Conservation (phyloP, 2,888 invertebrate species). For the Nesidiocoris tenuis region DNA sequence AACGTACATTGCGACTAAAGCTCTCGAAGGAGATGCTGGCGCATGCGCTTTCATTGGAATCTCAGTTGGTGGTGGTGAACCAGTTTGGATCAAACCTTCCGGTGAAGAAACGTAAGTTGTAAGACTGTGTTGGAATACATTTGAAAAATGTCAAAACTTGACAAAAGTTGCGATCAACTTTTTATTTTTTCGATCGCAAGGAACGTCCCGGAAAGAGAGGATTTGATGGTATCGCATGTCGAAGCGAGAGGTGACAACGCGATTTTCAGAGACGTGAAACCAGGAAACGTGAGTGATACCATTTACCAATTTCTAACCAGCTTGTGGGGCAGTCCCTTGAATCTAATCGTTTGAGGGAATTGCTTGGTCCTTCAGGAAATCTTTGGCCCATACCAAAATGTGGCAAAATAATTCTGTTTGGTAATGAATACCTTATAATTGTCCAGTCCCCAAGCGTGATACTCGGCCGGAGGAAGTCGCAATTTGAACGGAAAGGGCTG, state of each 20-base stretch:
- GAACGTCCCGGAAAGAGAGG: constrained; percentile 29
- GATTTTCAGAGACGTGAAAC: constrained; percentile 12
- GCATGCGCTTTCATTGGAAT: constrained; percentile 31
- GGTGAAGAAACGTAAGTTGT: constrained; percentile 26
- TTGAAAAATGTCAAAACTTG: too few species aligned
- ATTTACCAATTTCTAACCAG: not conserved
- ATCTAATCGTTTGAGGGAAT: constrained; percentile 10
- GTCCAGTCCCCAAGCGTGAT: not conserved
- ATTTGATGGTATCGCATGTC: constrained; percentile 19
- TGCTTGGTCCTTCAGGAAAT: too few species aligned
- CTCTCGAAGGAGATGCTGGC: constrained; percentile 15
- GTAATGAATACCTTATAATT: too few species aligned
- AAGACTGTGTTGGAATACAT: too few species aligned
- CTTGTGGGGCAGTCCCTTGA: constrained; percentile 10
- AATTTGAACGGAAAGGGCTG: constrained; percentile 5
- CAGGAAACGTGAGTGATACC: constrained; percentile 2
- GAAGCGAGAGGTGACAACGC: constrained; percentile 12
- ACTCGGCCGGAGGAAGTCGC: constrained; percentile 8
- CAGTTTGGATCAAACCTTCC: constrained; percentile 26
- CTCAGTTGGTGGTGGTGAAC: constrained; percentile 26
- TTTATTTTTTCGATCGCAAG: too few species aligned
- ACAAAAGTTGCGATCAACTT: too few species aligned
- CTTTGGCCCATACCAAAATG: too few species aligned
- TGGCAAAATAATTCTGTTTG: too few species aligned
- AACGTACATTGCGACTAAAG: constrained; percentile 25